A percentile compares a stretch with the other conserved stretches of the same genome.
phyloP scores from a whole-genome alignment of 1,140 invertebrate genomes.

The Galleria mellonella region DNA sequence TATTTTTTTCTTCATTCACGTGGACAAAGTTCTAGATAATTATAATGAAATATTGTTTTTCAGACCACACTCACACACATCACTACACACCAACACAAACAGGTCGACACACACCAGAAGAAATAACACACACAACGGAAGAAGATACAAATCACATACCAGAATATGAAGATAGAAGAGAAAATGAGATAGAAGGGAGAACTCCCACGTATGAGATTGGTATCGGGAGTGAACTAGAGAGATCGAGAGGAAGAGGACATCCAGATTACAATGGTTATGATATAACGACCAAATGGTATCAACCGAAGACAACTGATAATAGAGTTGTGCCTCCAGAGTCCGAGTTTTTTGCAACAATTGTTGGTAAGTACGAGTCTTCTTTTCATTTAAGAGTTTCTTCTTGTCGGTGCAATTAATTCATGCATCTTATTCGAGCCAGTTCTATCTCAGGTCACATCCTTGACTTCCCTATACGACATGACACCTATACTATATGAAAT shows the following conservation, averaged over 20 bases:
- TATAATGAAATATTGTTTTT: slow-evolving; percentile 8
- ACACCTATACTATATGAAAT: neutral
- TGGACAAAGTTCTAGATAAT: no score
- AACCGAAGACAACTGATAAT: slow-evolving; percentile 33
- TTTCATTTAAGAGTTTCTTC: no score
- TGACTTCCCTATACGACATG: no score
- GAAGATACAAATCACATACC: slow-evolving; percentile 47
- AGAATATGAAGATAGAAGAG: slow-evolving; percentile 44
- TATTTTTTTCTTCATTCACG: no score
- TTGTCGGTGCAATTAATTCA: no score
- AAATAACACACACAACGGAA: slow-evolving; percentile 45
- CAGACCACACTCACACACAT: slow-evolving; percentile 47
- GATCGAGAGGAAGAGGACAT: slow-evolving; percentile 28
- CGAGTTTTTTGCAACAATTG: slow-evolving; percentile 60
- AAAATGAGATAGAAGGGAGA: slow-evolving; percentile 47
- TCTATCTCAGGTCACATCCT: no score
- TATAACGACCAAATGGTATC: slow-evolving; percentile 45
- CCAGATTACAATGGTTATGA: slow-evolving; percentile 55
- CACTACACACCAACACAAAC: slow-evolving; percentile 50
- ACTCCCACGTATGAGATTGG: slow-evolving; percentile 45
- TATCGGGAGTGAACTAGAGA: slow-evolving; percentile 22
- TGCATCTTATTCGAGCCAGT: no score
- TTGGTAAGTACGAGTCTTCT: slow-evolving; percentile 42
- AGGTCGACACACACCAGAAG: slow-evolving; percentile 30
- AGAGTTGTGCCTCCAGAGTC: slow-evolving; percentile 43